Conservation (phyloP, 2,888 invertebrate genomes). For the Quadroppia sp. region DNA sequence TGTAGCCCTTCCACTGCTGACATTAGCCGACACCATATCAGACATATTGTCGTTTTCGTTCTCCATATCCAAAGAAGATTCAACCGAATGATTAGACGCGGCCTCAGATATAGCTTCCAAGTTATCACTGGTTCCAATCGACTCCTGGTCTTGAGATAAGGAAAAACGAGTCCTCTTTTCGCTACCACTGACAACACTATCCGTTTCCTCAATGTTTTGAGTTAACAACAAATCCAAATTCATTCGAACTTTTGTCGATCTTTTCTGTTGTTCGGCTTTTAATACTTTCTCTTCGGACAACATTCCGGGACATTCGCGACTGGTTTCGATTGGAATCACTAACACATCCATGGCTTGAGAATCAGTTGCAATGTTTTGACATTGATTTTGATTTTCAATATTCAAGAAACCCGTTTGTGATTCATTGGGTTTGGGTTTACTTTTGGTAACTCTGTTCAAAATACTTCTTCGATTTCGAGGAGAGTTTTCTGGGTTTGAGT, state of each 20-base stretch:
- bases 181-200: conserved; percentile 49
- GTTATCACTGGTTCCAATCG: conserved; percentile 68
- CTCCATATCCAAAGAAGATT: conserved; percentile 68
- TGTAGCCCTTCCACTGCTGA: conserved; percentile 71
- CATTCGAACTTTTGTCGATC: conserved; percentile 49
- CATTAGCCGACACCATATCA: conserved; percentile 95
- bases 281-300: conserved; percentile 64
- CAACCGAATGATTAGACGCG: conserved; percentile 90
- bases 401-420: background rate
- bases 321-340: conserved; percentile 63
- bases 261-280: conserved; percentile 52
- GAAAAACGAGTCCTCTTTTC: conserved; percentile 64
- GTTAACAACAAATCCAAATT: conserved; percentile 46
- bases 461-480: conserved; percentile 29
- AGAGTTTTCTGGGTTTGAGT: background rate
- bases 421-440: background rate
- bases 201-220: conserved; percentile 47
- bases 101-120: conserved; percentile 92
- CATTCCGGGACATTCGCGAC: conserved; percentile 63
- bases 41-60: conserved; percentile 82
- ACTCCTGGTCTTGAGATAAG: conserved; percentile 75
- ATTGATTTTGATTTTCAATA: background rate
- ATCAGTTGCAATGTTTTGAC: background rate
- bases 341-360: conserved; percentile 57
- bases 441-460: conserved; percentile 24